Evolutionary conservation across 2,113 vertebrate species (phyloP), one percentile per base, ranked within the genome.

Genomic region (Chlorodrepanis virens): DNA sequence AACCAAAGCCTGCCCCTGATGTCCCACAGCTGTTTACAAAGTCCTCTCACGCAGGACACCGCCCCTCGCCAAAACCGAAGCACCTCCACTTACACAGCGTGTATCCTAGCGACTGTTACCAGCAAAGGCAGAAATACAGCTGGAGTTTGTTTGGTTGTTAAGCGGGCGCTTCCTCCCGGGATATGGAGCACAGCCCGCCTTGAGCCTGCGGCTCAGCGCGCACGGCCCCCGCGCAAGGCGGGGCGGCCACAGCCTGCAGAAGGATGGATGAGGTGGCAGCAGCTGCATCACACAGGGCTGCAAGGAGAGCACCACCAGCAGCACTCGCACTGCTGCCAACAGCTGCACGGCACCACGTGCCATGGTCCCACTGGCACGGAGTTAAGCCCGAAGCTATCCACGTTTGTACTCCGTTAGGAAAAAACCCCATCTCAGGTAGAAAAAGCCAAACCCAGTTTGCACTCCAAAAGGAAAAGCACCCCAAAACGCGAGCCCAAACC

Each of bases 351-450:
- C 44, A 35, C 0, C 24, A 0, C 0, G 0, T 0, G 3, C 31
- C 22, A 1, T 0, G 0, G 4, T 15, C 28, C 68, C 16, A 0
- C 19, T 9, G 37, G 25, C 12, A 12, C 37, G 2, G 1, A n/a
- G 10, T 8, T n/a, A 44, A 29, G 10, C 7, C 44, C 14, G 1
- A 61, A 20, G 37, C 37, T 31, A 39, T 5, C 28, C 50, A 23
- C 21, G 12, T 10, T 39, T 11, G 27, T 18, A 14, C 7, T n/a
- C 28, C 22, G 1, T 8, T 14, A 37, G 39, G 10, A 9, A 16
- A 16, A 42, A 31, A 23, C 1, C 3, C 40, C 33, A n/a, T 13
- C 31, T 47, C 23, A 12, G 3, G 14, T 18, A 10, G 10, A 19
- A 47, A 67, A 56, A 39, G 12, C 8, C 29, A 81, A 65, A 33